Base-by-base conservation (phyloP, 2,113 vertebrate genomes). In the Saguinus imperator region DNA sequence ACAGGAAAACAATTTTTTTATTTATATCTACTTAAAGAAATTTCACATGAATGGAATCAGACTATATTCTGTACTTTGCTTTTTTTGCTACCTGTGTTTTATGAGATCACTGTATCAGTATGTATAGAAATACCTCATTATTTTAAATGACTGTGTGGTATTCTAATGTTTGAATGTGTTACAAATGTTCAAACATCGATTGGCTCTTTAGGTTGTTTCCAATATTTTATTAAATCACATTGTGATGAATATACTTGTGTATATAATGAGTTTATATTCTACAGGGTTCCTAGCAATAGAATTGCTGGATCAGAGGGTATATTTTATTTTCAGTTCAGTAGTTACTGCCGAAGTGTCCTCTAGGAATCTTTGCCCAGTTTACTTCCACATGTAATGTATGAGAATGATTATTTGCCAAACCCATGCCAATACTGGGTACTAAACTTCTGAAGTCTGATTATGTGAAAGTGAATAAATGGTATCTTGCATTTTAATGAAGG, bases 291-390 rank as follows among this genome's bases (percentile, higher is more conserved):
- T 91, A 91, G 83, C 79, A 82, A 37, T 79, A 79, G 77, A 94
- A 86, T 95, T 93, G n/a, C 35, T 85, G 40, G 40, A 48, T 72
- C 77, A 83, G 92, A 94, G 58, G n/a, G 9, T 79, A 61, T 45
- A 96, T 96, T 94, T 94, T 68, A 87, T 76, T 96, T 96, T 93
- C 81, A 94, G 20, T 80, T 94, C 48, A 83, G 40, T 91, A 77
- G 16, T 77, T 97, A 45, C 25, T 93, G 61, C 45, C 35, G 66
- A 94, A 89, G 79, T 95, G 40, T 93, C 48, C 81, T 82, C 64
- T 29, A 89, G 89, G 82, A 85, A 92, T 83, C n/a, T 93, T 82
- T 48, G n/a, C 35, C 76, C 57, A 76, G 43, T 92, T 37, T 75
- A 32, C n/a, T 94, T 84, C 52, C 23, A 89, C 68, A 70, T 93